Base-by-base conservation (phyloP, 2,888 invertebrate species). In the Proisotoma minuta region DNA sequence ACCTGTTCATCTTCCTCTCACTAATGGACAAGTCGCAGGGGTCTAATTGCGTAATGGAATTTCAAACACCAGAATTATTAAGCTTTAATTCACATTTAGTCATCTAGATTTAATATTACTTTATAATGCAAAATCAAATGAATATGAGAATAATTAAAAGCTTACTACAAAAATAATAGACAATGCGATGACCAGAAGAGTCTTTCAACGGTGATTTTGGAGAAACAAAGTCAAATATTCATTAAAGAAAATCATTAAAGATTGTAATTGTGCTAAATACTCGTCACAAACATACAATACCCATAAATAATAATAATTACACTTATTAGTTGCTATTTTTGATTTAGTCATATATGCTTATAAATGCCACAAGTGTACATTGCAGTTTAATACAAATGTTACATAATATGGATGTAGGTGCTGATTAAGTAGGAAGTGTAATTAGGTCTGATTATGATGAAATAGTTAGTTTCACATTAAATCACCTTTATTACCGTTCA, bases 11-110 rank as follows among this genome's bases (percentile, higher is more conserved):
- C 53, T 69, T n/a, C 68, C 71, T 40, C 63, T 71, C 43, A 64
- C 59, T 28, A 71, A 69, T 59, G 71, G 68, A 63, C 71, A 71
- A 62, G 69, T 66, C 3, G 71, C 68, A 34, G 69, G 71, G 60
- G 64, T 71, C 49, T 71, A 65, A 69, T 15, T 47, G 20, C 18
- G 23, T 22, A 49, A 3, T 20, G n/a, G n/a, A n/a, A n/a, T n/a
- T n/a, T n/a, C n/a, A n/a, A n/a, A n/a, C n/a, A n/a, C n/a, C n/a
- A n/a, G n/a, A n/a, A n/a, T n/a, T n/a, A n/a, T n/a, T n/a, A n/a
- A n/a, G n/a, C n/a, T n/a, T n/a, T n/a, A n/a, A n/a, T n/a, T n/a
- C n/a, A n/a, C n/a, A n/a, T n/a, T n/a, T n/a, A n/a, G n/a, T n/a
- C n/a, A n/a, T n/a, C n/a, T n/a, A n/a, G n/a, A n/a, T n/a, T n/a